A percentile compares a stretch with the other conserved stretches of the same genome.
These are phyloP conservation scores for Heliconius himera DNA, from an alignment of 1,140 invertebrate genomes.

Conservation along the genomic window DNA sequence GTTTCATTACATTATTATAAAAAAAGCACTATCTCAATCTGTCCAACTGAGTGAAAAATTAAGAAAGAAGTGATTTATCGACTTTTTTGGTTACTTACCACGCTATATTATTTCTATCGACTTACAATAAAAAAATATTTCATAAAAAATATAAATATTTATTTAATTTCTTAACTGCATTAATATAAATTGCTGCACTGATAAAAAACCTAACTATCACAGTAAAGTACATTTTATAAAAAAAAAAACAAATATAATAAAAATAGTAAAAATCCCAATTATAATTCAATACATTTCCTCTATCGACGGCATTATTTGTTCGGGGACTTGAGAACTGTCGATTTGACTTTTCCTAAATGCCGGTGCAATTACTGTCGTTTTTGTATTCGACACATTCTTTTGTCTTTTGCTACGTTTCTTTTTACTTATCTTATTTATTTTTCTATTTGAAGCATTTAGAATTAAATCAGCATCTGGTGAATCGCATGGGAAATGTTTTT, in stretches of 20 bases:
- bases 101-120: too few species aligned
- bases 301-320: slow-evolving; percentile 63
- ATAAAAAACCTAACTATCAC: background rate
- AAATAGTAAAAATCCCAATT: background rate
- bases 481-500: slow-evolving; percentile 55
- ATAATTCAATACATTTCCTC: slow-evolving; percentile 54
- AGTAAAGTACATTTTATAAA: background rate
- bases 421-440: slow-evolving; percentile 51
- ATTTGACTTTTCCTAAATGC: slow-evolving; percentile 51
- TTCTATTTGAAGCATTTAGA: slow-evolving; percentile 47
- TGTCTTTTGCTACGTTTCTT: slow-evolving; percentile 39
- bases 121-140: too few species aligned
- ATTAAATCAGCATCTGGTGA: slow-evolving; percentile 53
- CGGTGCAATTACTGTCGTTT: slow-evolving; percentile 32
- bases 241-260: background rate
- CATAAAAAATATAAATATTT: background rate
- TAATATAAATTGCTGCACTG: background rate
- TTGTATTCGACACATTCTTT: slow-evolving; percentile 30
- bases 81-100: too few species aligned
- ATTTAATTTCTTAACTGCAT: background rate
- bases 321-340: slow-evolving; percentile 52
- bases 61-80: too few species aligned
- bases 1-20: too few species aligned
- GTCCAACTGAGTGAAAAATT: too few species aligned
- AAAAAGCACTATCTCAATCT: too few species aligned